Percentiles rank a stretch among this genome's conserved stretches.
Evolutionary conservation across 2,888 invertebrate species (phyloP).

Genomic region (Adineta ricciae): DNA sequence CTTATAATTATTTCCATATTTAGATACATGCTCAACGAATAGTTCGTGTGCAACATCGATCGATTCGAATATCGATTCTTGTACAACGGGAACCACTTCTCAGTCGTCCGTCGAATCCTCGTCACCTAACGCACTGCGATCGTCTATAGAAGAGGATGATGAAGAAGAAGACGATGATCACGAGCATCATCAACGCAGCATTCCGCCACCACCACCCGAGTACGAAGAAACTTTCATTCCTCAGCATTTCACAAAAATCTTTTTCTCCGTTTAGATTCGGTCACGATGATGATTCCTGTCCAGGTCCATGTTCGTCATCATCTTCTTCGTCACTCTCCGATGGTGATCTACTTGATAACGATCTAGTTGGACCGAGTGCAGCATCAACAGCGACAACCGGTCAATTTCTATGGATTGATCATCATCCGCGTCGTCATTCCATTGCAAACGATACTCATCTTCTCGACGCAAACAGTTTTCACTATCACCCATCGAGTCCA

Average conservation of each 20-base stretch:
- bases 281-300: neutral
- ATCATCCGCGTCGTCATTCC: neutral
- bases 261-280: neutral
- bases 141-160: neutral
- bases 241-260: no score
- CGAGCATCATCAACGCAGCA: neutral
- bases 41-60: neutral
- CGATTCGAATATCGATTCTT: neutral
- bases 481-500: neutral
- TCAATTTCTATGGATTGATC: constrained; percentile 5
- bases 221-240: neutral
- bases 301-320: neutral
- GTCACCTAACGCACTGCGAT: neutral
- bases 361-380: neutral
- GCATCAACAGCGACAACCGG: neutral
- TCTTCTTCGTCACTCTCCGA: neutral
- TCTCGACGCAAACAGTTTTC: neutral
- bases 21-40: neutral
- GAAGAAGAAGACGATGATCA: neutral
- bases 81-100: neutral
- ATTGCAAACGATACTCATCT: neutral
- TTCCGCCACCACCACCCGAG: neutral
- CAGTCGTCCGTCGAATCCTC: neutral
- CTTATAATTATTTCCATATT: neutral
- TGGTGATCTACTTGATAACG: neutral